Evolutionary conservation across 2,113 vertebrate genomes (phyloP), one percentile per base, ranked within the genome.

Genomic region (Chelonoidis abingdonii): DNA sequence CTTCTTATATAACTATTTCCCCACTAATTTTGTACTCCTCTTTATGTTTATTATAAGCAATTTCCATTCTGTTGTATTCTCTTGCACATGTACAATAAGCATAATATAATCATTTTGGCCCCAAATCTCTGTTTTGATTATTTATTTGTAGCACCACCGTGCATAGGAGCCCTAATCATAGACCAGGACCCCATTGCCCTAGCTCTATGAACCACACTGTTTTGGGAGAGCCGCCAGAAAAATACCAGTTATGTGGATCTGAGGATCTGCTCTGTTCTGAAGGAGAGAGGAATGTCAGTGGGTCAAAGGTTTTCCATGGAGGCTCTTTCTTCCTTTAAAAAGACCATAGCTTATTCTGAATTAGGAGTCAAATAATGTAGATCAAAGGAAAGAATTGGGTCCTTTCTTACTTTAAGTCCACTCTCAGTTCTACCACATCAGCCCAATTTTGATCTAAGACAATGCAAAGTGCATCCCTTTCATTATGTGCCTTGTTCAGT

Each of bases 201-300:
- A 62, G 27, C 8, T 38, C 65, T 72, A 38, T 38, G 16, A 91
- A 47, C 31, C 19, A 83, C 80, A 90, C 41, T 90, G 0, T 94
- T 89, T 93, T 83, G 25, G 22, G 94, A 69, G 44, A 83, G 27
- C 29, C 69, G 91, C 69, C 49, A 25, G 65, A 95, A 94, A 95
- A 75, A 5, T 44, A 91, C 90, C 83, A 88, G 41, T 24, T 81
- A 13, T 94, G 78, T 95, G 80, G 35, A 93, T 82, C 8, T 84
- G 62, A 85, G 57, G 13, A 38, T 92, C 69, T 92, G 72, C 65
- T 93, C 94, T 93, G 50, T 53, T 96, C 94, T 88, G 78, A 85
- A 92, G 91, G 90, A 83, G 44, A 92, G 82, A 53, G 47, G 62
- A 47, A 13, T 93, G 54, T 92, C 94, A 19, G 52, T 86, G 44